These are phyloP conservation scores for Orycteropus afer DNA, from an alignment of 2,113 vertebrate species.

Conservation along the genomic window DNA sequence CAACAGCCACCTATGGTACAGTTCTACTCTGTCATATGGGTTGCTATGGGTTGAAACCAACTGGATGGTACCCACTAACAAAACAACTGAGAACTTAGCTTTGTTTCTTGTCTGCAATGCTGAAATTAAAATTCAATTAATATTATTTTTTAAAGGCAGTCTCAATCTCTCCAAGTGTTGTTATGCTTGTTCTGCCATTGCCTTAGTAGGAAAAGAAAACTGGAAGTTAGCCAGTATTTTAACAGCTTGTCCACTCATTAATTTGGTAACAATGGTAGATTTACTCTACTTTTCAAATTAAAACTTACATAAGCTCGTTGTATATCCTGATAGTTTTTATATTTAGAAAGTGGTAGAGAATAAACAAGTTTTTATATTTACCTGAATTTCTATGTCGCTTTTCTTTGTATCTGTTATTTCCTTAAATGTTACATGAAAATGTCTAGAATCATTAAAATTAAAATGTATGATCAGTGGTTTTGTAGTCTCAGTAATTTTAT, in stretches of 20 bases:
- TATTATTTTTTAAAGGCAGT: neutral
- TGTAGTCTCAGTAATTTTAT: neutral
- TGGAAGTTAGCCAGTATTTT: neutral
- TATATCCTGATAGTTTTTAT: neutral
- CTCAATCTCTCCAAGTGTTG: neutral
- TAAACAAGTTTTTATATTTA: neutral
- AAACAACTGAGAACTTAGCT: too few relatives aligned
- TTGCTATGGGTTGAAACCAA: too few relatives aligned
- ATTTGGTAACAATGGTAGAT: neutral
- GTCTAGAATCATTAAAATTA: neutral
- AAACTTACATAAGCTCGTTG: neutral
- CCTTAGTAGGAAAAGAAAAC: neutral
- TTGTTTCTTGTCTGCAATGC: too few relatives aligned
- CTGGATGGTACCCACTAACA: too few relatives aligned
- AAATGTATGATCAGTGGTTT: neutral
- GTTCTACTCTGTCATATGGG: too few relatives aligned
- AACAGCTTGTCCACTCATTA: neutral
- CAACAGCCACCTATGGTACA: too few relatives aligned
- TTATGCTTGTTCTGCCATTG: neutral
- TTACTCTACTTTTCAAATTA: neutral
- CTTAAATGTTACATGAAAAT: neutral
- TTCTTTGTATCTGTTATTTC: neutral
- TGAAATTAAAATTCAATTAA: too few relatives aligned
- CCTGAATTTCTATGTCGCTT: neutral
- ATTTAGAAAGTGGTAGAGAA: neutral